A percentile compares a stretch with the other conserved stretches of the same genome.
Evolutionary conservation across 2,797 vertebrate genomes (phyloP).

Genomic region (Acipenser transmontanus): DNA sequence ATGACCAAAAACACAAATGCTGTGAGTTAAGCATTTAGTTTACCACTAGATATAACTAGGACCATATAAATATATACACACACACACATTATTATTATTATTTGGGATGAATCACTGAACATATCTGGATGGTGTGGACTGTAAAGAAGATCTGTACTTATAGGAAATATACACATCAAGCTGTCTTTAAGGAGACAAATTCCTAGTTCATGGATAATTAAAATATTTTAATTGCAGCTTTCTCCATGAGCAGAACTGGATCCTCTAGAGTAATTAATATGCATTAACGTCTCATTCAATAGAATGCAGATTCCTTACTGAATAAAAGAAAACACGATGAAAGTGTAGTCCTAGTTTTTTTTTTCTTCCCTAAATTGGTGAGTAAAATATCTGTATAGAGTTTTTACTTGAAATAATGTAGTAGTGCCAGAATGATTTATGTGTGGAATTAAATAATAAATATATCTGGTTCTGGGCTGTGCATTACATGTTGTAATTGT

Average conservation of each 20-base stretch:
- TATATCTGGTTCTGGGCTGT: no score
- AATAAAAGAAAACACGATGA: no score
- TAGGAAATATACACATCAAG: no score
- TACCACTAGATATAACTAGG: no score
- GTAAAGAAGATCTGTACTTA: slow-evolving; percentile 22
- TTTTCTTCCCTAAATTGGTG: background rate
- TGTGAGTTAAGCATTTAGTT: slow-evolving; percentile 20
- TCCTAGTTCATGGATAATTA: slow-evolving; percentile 56
- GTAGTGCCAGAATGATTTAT: slow-evolving; percentile 33
- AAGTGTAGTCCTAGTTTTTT: slow-evolving; percentile 4
- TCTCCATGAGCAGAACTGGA: slow-evolving; percentile 43
- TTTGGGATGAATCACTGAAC: no score
- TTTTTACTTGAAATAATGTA: slow-evolving; percentile 22
- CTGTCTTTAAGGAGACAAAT: slow-evolving; percentile 36
- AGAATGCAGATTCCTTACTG: no score
- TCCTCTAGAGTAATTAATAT: no score
- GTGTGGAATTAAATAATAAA: slow-evolving; percentile 32
- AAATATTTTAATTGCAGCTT: slow-evolving; percentile 58
- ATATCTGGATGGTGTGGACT: no score
- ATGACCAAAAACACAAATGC: slow-evolving; percentile 5
- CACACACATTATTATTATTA: no score
- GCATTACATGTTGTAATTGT: slow-evolving; percentile 21
- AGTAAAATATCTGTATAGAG: no score
- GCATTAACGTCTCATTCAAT: no score
- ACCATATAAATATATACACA: no score